Evolutionary conservation across 2,888 invertebrate genomes (phyloP).

Genomic region (Ophioninae sp.): DNA sequence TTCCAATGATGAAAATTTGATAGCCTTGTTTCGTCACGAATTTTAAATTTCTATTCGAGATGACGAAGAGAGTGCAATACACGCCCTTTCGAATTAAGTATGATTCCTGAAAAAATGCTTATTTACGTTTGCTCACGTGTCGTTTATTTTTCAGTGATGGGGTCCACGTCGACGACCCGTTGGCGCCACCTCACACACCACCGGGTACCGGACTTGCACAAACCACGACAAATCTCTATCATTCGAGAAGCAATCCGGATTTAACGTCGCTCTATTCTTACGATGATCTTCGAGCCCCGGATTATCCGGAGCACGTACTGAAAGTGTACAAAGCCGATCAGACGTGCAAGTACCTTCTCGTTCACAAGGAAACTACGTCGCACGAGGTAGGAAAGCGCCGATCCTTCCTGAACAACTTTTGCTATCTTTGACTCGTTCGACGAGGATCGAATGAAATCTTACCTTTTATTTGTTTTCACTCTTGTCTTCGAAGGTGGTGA

Average conservation of each 20-base stretch:
- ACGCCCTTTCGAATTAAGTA: background rate
- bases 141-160: constrained; percentile 81
- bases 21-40: too few relatives aligned
- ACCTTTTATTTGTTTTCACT: background rate
- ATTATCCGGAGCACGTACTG: constrained; percentile 97
- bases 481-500: constrained; percentile 87
- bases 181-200: constrained; percentile 80
- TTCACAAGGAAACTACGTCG: constrained; percentile 95
- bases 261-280: constrained; percentile 89
- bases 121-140: background rate
- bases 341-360: constrained; percentile 97
- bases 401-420: background rate
- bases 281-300: constrained; percentile 90
- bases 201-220: constrained; percentile 81
- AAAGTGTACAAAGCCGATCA: constrained; percentile 98
- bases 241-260: constrained; percentile 95
- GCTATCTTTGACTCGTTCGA: background rate
- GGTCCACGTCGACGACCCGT: constrained; percentile 86
- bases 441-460: background rate
- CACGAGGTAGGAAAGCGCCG: constrained; percentile 83
- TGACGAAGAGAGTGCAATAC: too few relatives aligned
- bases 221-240: constrained; percentile 86
- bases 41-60: too few relatives aligned
- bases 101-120: background rate
- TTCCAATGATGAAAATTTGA: too few relatives aligned